These are phyloP conservation scores for Anastrepha obliqua DNA, from an alignment of 1,140 invertebrate genomes.

Conservation along the genomic window DNA sequence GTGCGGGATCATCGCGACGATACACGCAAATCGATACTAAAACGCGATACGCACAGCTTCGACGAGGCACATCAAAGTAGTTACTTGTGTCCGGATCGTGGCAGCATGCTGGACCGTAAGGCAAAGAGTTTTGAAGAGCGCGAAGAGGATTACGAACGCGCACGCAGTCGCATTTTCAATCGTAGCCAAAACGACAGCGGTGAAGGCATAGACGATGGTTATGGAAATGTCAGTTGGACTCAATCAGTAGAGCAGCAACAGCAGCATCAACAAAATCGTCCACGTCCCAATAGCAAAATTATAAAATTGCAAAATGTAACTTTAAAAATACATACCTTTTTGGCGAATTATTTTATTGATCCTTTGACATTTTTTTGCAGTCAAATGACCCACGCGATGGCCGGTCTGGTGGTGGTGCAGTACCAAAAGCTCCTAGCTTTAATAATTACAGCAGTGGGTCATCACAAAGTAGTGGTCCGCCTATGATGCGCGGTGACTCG, in stretches of 20 bases:
- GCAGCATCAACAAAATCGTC: constrained; percentile 60
- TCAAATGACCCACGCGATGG: constrained; percentile 77
- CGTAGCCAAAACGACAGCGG: constrained; percentile 75
- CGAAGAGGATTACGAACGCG: constrained; percentile 90
- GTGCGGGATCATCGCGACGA: constrained; percentile 80
- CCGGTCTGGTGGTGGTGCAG: constrained; percentile 76
- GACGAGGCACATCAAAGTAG: constrained; percentile 78
- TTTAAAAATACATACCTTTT: background rate
- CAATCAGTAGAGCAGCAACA: constrained; percentile 63
- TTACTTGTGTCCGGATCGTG: constrained; percentile 77
- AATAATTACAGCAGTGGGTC: constrained; percentile 82
- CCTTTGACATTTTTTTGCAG: constrained; percentile 66
- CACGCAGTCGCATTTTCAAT: constrained; percentile 85
- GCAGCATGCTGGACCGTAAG: constrained; percentile 81
- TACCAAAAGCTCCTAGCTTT: constrained; percentile 91
- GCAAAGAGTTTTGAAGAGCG: constrained; percentile 94
- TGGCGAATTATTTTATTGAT: background rate
- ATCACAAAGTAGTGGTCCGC: constrained; percentile 64
- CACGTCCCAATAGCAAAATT: constrained; percentile 69
- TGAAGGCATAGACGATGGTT: constrained; percentile 60
- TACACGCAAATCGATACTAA: constrained; percentile 87
- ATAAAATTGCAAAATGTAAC: constrained; percentile 71
- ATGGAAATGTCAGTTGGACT: constrained; percentile 60
- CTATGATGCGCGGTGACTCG: constrained; percentile 76
- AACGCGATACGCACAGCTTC: constrained; percentile 86